Percentiles rank a stretch among this genome's conserved stretches.
phyloP scores from a whole-genome alignment of 2,888 invertebrate species.

The Neoscelio sp. region DNA sequence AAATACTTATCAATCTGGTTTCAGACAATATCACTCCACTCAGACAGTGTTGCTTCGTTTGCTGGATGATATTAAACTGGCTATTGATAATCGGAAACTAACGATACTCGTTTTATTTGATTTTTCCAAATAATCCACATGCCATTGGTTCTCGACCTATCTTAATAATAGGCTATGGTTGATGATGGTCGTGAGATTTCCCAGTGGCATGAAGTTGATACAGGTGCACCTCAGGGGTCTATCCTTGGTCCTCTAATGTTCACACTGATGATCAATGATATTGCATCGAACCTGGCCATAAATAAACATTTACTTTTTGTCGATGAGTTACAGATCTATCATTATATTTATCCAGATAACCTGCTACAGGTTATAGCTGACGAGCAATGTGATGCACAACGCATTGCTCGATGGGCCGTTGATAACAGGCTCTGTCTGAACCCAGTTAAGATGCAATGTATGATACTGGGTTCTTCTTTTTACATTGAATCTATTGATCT shows the following conservation, averaged over 20 bases:
- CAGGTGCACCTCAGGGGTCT: constrained; percentile 25
- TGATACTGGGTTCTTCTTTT: not conserved
- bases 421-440: not conserved
- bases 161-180: not conserved
- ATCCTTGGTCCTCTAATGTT: constrained; percentile 13
- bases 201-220: not conserved
- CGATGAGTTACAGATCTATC: constrained; percentile 15
- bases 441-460: not conserved
- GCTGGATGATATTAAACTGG: constrained; percentile 2
- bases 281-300: not conserved
- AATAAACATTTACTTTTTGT: constrained; percentile 2
- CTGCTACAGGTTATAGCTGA: not conserved
- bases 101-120: constrained; percentile 20
- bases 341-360: not conserved
- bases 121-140: too few relatives aligned
- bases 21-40: not conserved
- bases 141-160: constrained; percentile 24
- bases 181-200: not conserved
- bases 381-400: not conserved
- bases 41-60: constrained; percentile 5
- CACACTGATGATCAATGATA: not conserved
- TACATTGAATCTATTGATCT: not conserved
- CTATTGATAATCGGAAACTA: not conserved
- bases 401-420: not conserved
- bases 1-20: constrained; percentile 20